phyloP scores from a whole-genome alignment of 1,140 invertebrate genomes.

The Cylas formicarius region DNA sequence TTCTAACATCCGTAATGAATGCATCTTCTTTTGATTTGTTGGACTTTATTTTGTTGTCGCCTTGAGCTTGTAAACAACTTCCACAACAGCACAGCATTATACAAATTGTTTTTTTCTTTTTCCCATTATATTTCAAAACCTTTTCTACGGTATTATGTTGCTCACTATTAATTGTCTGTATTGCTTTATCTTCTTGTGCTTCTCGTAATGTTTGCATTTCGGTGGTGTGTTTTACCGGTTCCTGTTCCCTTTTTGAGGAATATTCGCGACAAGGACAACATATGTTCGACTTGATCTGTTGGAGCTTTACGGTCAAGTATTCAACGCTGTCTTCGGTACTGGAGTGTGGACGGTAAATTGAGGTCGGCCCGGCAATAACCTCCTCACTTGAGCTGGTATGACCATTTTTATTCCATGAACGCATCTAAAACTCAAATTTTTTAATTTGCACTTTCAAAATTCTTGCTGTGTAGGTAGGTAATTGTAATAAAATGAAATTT shows the following conservation, averaged over 20 bases:
- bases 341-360: neutral
- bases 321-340: constrained; percentile 14
- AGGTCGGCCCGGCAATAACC: neutral
- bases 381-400: too few relatives aligned
- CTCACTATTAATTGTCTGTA: neutral
- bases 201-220: too few relatives aligned
- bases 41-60: neutral
- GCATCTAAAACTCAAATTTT: too few relatives aligned
- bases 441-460: too few relatives aligned
- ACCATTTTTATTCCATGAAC: too few relatives aligned
- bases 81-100: constrained; percentile 15
- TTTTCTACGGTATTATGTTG: constrained; percentile 5
- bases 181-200: neutral
- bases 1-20: neutral
- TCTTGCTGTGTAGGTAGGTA: too few relatives aligned
- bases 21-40: neutral
- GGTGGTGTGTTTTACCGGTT: neutral
- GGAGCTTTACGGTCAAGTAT: constrained; percentile 7
- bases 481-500: too few relatives aligned
- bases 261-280: constrained; percentile 2
- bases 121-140: constrained; percentile 9
- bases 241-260: neutral
- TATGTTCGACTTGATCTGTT: neutral
- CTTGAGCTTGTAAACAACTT: neutral
- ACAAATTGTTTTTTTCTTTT: constrained; percentile 15